These are phyloP conservation scores for human (Homo sapiens) DNA, from an alignment of 2,113 vertebrate genomes.

Conservation along the genomic window GRCh38 chr3:127621501-127622000, in stretches of 20 bases:
- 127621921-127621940: background rate
- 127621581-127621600: background rate
- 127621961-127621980: background rate
- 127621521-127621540: background rate
- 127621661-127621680: conserved; percentile 98
- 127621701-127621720: conserved; percentile 93
- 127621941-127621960: background rate
- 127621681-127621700: conserved; percentile 95
- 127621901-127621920: background rate
- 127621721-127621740: conserved; percentile 94
- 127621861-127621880: rapidly evolving
- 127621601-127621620: background rate
- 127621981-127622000: background rate
- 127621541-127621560: background rate
- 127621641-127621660: background rate
- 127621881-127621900: background rate
- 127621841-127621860: background rate
- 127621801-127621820: background rate
- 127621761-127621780: conserved; percentile 90
- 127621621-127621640: background rate
- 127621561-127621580: background rate
- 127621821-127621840: conserved; percentile 25
- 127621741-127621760: conserved; percentile 93
- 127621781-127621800: rapidly evolving
- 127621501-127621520: background rate